Evolutionary conservation across 2,888 invertebrate species (phyloP).

Genomic region (Spatulosminthurus flaviceps): DNA sequence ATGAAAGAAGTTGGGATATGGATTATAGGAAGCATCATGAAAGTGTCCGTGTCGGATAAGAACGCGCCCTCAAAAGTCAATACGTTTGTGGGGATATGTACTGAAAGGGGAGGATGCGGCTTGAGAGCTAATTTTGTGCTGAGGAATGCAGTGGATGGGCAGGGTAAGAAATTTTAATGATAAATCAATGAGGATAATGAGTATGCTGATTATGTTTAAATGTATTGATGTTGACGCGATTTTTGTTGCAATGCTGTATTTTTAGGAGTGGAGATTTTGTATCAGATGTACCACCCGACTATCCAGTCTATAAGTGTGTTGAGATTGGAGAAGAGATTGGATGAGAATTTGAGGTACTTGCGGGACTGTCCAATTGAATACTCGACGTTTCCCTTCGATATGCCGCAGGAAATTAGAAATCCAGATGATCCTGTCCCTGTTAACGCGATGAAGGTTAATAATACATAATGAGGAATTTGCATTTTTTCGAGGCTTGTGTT

Average conservation of each 20-base stretch:
- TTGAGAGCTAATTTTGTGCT: slow-evolving; percentile 85
- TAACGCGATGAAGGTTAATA: slow-evolving; percentile 75
- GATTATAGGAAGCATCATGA: slow-evolving; percentile 80
- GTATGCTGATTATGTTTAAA: background rate
- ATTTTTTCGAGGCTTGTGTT: background rate
- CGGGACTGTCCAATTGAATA: slow-evolving; percentile 90
- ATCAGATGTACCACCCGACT: slow-evolving; percentile 93
- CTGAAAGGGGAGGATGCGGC: slow-evolving; percentile 82
- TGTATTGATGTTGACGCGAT: background rate
- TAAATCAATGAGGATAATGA: background rate
- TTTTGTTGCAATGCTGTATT: background rate
- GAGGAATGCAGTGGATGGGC: slow-evolving; percentile 91
- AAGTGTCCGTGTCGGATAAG: slow-evolving; percentile 85
- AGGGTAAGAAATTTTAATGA: slow-evolving; percentile 70
- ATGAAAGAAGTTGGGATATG: background rate
- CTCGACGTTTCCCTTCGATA: slow-evolving; percentile 90
- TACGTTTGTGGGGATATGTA: slow-evolving; percentile 94
- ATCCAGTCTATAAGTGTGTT: slow-evolving; percentile 90
- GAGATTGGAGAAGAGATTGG: slow-evolving; percentile 89
- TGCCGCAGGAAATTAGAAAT: slow-evolving; percentile 83
- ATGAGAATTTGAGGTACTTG: slow-evolving; percentile 87
- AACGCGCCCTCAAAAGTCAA: slow-evolving; percentile 85
- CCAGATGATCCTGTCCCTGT: slow-evolving; percentile 82
- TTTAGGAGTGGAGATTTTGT: slow-evolving; percentile 75
- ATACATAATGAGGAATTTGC: background rate